Evolutionary conservation across 2,888 invertebrate species (phyloP).

Genomic region (Drosophila kuntzei): DNA sequence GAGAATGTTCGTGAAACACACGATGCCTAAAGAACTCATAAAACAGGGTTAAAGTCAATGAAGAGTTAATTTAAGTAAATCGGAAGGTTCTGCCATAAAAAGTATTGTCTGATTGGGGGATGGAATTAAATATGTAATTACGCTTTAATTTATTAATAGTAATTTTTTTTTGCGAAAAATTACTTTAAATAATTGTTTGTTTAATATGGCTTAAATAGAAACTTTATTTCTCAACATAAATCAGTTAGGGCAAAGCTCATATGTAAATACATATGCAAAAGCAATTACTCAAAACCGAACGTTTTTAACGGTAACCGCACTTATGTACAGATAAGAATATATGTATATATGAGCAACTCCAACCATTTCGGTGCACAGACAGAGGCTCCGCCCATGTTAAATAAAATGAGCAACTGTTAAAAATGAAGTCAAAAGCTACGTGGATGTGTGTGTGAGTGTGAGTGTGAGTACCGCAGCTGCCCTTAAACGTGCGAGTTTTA

Average conservation of each 20-base stretch:
- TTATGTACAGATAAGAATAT: neutral
- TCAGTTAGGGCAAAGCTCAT: neutral
- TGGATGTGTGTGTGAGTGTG: constrained; percentile 17
- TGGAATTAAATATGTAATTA: neutral
- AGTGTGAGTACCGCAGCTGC: constrained; percentile 44
- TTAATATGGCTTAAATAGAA: neutral
- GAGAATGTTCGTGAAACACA: constrained; percentile 2
- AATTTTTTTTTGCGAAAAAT: neutral
- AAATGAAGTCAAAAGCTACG: constrained; percentile 74
- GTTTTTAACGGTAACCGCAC: constrained; percentile 1
- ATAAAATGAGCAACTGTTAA: constrained; percentile 74
- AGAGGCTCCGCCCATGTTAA: constrained; percentile 71
- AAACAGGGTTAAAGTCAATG: constrained; percentile 46
- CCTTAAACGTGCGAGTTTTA: constrained; percentile 64
- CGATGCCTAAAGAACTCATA: constrained; percentile 30
- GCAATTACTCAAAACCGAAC: constrained; percentile 37
- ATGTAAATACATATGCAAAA: constrained; percentile 4
- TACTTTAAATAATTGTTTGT: neutral
- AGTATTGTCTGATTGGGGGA: neutral
- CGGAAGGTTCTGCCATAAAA: constrained; percentile 6
- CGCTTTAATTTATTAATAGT: neutral
- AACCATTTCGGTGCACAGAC: constrained; percentile 47
- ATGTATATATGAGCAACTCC: constrained; percentile 25
- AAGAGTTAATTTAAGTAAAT: constrained; percentile 41
- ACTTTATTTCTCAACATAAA: neutral